These are phyloP conservation scores for Hypolimnas misippus DNA, from an alignment of 2,888 invertebrate species.

Conservation along the genomic window DNA sequence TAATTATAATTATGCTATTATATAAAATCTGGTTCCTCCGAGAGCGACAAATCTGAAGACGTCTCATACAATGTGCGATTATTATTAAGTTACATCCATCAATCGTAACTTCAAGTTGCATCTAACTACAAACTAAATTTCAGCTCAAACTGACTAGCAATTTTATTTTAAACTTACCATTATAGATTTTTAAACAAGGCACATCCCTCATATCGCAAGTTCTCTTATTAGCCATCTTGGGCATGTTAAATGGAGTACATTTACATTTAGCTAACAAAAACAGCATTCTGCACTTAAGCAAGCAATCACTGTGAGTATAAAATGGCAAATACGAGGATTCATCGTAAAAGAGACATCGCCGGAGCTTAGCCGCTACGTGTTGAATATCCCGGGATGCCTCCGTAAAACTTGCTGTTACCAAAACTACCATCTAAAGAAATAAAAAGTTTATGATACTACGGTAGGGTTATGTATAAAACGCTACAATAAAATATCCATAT, in stretches of 20 bases:
- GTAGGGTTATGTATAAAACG: no score
- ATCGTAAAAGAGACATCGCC: slow-evolving; percentile 84
- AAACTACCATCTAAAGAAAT: slow-evolving; percentile 65
- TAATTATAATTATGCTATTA: no score
- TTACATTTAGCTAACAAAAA: slow-evolving; percentile 80
- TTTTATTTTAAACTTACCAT: slow-evolving; percentile 63
- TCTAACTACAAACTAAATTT: no score
- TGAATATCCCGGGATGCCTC: slow-evolving; percentile 76
- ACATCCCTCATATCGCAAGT: slow-evolving; percentile 81
- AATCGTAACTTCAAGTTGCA: no score
- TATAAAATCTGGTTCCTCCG: no score
- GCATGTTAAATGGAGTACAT: slow-evolving; percentile 84
- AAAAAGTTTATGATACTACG: no score
- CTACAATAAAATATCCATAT: not conserved
- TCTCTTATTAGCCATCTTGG: slow-evolving; percentile 61
- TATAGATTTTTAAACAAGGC: slow-evolving; percentile 72
- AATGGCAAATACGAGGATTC: slow-evolving; percentile 75
- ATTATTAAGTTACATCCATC: no score
- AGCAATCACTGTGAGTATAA: slow-evolving; percentile 85
- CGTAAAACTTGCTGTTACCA: slow-evolving; percentile 71
- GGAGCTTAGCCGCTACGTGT: slow-evolving; percentile 64
- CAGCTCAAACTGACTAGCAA: no score
- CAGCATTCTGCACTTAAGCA: slow-evolving; percentile 81
- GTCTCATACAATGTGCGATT: no score
- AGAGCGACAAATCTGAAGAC: no score